These are phyloP conservation scores for Myrmecophaga tridactyla DNA, from an alignment of 2,113 vertebrate species.

Conservation along the genomic window DNA sequence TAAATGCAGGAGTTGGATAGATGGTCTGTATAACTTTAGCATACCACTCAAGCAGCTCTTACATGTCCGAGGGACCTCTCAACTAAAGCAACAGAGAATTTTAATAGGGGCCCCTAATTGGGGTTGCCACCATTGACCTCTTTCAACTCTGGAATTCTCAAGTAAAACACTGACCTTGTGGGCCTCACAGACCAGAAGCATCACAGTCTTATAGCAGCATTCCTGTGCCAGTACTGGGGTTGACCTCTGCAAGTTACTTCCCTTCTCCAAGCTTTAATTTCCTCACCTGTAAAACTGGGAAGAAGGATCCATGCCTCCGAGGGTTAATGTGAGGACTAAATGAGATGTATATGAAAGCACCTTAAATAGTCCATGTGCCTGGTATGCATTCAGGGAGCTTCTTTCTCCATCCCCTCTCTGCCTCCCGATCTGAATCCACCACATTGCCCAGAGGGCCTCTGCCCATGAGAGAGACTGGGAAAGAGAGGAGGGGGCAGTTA, in stretches of 20 bases:
- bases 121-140: not conserved
- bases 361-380: not conserved
- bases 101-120: not conserved
- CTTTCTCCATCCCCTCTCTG: not conserved
- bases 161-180: slow-evolving; percentile 53
- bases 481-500: not conserved
- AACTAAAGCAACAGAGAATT: not conserved
- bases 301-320: not conserved
- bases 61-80: not conserved
- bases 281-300: not conserved
- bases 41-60: not conserved
- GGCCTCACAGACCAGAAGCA: not conserved
- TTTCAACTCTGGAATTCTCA: not conserved
- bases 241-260: not conserved
- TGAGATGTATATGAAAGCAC: not conserved
- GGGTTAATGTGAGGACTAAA: not conserved
- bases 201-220: not conserved
- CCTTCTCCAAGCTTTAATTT: not conserved
- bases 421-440: not conserved
- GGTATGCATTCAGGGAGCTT: not conserved
- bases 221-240: not conserved
- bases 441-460: not conserved
- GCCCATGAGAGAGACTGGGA: not conserved
- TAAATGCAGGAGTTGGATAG: not conserved
- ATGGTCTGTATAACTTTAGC: not conserved